Percentiles rank a stretch among this genome's conserved stretches.
phyloP scores from a whole-genome alignment of 2,888 invertebrate genomes.

The Lissocephala sabroskyi region DNA sequence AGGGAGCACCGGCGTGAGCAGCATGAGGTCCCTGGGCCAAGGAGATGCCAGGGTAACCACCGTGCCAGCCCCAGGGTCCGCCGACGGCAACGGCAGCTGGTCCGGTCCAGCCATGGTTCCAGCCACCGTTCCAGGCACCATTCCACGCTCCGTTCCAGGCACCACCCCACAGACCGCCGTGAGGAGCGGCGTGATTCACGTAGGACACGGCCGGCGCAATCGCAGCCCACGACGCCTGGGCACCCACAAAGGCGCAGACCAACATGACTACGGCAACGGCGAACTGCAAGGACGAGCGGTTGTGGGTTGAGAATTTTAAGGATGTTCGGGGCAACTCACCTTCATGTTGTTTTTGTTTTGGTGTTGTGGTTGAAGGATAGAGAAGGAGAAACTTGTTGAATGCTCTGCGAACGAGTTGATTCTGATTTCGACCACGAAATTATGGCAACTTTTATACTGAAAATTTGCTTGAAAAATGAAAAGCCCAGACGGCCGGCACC shows the following conservation, averaged over 20 bases:
- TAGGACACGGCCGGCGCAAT: slow-evolving; percentile 62
- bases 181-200: slow-evolving; percentile 40
- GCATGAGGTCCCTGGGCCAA: slow-evolving; percentile 58
- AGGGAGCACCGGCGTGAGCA: slow-evolving; percentile 62
- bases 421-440: slow-evolving; percentile 69
- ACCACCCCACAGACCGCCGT: slow-evolving; percentile 47
- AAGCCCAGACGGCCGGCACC: slow-evolving; percentile 18
- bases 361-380: slow-evolving; percentile 41
- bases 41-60: slow-evolving; percentile 70
- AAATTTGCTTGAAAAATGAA: slow-evolving; percentile 29
- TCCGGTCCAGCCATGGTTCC: slow-evolving; percentile 43
- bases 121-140: slow-evolving; percentile 40
- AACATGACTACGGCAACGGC: slow-evolving; percentile 70
- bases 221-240: slow-evolving; percentile 66
- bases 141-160: slow-evolving; percentile 45
- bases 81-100: slow-evolving; percentile 56
- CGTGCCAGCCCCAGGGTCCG: slow-evolving; percentile 58
- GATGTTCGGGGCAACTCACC: slow-evolving; percentile 58
- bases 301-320: no score
- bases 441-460: slow-evolving; percentile 70
- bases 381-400: slow-evolving; percentile 60
- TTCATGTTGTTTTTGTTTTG: slow-evolving; percentile 67
- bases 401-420: slow-evolving; percentile 70
- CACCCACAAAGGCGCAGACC: slow-evolving; percentile 67
- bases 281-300: slow-evolving; percentile 67